These are phyloP conservation scores for Teleogryllus oceanicus DNA, from an alignment of 2,888 invertebrate species.

Conservation along the genomic window DNA sequence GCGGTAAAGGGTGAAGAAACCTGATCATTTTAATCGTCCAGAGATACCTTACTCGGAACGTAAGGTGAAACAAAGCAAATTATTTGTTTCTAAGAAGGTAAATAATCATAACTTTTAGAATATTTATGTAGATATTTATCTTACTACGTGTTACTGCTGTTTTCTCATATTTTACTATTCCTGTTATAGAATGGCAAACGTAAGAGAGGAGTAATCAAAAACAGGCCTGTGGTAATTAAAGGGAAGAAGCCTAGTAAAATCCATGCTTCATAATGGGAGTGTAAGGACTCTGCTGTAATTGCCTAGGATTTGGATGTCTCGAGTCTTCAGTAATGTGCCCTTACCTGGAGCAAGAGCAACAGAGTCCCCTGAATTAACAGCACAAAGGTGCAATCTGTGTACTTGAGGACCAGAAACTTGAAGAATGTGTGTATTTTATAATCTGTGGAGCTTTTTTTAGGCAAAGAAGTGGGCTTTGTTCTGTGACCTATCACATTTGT, in stretches of 20 bases:
- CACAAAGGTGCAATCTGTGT: too few species aligned
- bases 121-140: background rate
- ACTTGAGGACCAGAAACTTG: too few species aligned
- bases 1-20: conserved; percentile 77
- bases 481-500: too few species aligned
- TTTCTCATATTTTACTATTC: conserved; percentile 21
- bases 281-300: too few species aligned
- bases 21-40: conserved; percentile 88
- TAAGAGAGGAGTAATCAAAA: conserved; percentile 85
- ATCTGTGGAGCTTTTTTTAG: too few species aligned
- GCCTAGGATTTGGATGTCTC: too few species aligned
- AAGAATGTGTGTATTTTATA: too few species aligned
- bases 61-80: conserved; percentile 59
- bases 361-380: too few species aligned
- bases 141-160: background rate
- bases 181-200: conserved; percentile 70
- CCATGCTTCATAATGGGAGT: too few species aligned
- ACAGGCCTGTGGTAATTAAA: conserved; percentile 83
- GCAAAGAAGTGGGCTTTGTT: too few species aligned
- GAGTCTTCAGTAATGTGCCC: too few species aligned
- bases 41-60: conserved; percentile 73
- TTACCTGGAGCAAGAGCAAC: too few species aligned
- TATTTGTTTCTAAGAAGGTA: conserved; percentile 82
- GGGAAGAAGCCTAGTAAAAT: conserved; percentile 48
- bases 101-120: background rate